Conservation (phyloP, 2,797 vertebrate species). For the Anableps anableps region DNA sequence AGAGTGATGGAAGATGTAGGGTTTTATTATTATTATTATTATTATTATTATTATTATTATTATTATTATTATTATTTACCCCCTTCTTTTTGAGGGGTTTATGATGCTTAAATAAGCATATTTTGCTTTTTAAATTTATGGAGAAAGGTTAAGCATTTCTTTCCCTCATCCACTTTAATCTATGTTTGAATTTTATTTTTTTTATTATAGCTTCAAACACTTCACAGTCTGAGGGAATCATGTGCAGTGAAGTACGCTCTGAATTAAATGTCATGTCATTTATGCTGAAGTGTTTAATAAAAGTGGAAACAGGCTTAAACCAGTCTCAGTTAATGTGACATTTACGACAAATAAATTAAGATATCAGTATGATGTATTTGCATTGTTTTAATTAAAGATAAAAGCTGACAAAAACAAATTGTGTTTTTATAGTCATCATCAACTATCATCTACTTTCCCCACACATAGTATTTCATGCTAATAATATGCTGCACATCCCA, state of each 20-base stretch:
- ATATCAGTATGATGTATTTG: not conserved
- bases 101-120: slow-evolving; percentile 6
- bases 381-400: not conserved
- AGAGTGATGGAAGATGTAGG: slow-evolving; percentile 4
- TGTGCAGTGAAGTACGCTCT: slow-evolving; percentile 25
- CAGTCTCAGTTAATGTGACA: slow-evolving; percentile 2
- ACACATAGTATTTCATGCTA: slow-evolving; percentile 9
- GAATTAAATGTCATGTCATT: slow-evolving; percentile 48
- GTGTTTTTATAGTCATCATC: not conserved
- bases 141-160: not conserved
- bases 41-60: too few relatives aligned
- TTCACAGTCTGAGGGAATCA: slow-evolving; percentile 36
- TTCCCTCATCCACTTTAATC: not conserved
- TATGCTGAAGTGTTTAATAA: slow-evolving; percentile 24
- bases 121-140: not conserved
- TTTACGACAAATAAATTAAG: not conserved
- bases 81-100: not conserved
- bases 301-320: not conserved
- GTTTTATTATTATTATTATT: slow-evolving; percentile 8
- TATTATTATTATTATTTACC: not conserved
- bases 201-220: slow-evolving; percentile 35
- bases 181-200: not conserved
- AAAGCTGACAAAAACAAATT: not conserved
- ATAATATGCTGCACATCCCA: not conserved
- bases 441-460: not conserved